A percentile compares a stretch with the other conserved stretches of the same genome.
phyloP scores from a whole-genome alignment of 2,113 vertebrate genomes.

The Upupa epops region DNA sequence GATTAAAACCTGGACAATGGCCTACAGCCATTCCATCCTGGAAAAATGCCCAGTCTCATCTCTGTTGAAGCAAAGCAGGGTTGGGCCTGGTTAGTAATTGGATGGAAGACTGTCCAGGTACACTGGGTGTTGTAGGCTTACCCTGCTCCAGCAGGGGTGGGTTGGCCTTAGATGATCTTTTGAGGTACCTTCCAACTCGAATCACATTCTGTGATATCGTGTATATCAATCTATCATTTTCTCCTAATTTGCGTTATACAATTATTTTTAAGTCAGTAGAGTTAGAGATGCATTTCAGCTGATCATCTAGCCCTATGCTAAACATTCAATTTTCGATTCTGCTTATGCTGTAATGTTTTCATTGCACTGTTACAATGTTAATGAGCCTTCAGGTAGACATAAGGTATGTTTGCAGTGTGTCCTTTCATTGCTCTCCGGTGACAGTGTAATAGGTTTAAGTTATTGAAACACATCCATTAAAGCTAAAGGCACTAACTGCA shows the following conservation, averaged over 20 bases:
- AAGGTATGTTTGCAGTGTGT: not conserved
- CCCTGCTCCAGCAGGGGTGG: no score
- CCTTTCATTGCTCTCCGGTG: not conserved
- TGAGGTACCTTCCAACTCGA: no score
- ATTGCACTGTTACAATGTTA: not conserved
- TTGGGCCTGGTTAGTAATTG: no score
- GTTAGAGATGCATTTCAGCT: not conserved
- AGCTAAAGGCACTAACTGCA: not conserved
- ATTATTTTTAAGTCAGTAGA: not conserved
- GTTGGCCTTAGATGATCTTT: no score
- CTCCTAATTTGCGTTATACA: not conserved
- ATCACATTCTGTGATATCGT: no score
- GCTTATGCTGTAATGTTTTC: not conserved
- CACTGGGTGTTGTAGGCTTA: no score
- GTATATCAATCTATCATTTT: not conserved
- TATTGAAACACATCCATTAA: not conserved
- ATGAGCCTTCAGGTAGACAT: not conserved
- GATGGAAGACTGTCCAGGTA: no score
- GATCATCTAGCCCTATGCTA: not conserved
- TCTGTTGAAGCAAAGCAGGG: no score
- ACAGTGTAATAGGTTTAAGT: not conserved
- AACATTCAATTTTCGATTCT: not conserved
- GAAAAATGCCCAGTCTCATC: no score
- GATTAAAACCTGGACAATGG: not conserved
- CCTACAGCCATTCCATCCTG: no score